Evolutionary conservation across 2,888 invertebrate genomes (phyloP), one percentile per base, ranked within the genome.

Genomic region (Proisotoma minuta): DNA sequence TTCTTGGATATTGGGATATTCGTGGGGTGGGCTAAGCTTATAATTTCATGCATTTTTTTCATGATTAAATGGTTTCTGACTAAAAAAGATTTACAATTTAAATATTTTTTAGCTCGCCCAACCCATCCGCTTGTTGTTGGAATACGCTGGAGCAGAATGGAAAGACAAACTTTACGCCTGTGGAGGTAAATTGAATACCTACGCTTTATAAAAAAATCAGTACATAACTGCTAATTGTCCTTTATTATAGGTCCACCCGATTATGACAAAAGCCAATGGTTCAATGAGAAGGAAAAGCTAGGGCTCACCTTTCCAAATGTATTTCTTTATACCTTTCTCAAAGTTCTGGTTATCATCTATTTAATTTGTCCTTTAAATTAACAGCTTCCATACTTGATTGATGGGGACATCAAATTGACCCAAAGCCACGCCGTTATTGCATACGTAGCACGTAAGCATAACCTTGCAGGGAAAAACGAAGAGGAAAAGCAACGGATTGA

Each of bases 371-470:
- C 26, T 27, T 28, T 27, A 15, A 34, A 26, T 3, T n/a, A 22
- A 23, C 23, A 80, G 80, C 74, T 80, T 27, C 80, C 80, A 1
- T 80, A 79, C 68, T 77, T 77, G 66, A 76, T 79, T 28, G 79
- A 80, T 73, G 79, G 78, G 0, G 77, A 79, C 49, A 71, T 77
- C 10, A 78, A 78, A 64, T 66, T 80, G 18, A 78, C 78, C 4
- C 79, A 80, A 72, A 78, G 78, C 62, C 77, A 77, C 66, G 77
- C 80, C 24, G 79, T 80, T 57, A 60, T 79, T 43, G 76, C 77
- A n/a, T 76, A 79, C 70, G 75, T 80, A 58, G 79, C 78, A 15
- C 70, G 78, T 12, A 80, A 80, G 64, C 75, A 79, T 69, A 75
- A 77, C 56, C 70, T 81, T 22, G 74, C 77, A 76, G 80, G 80